phyloP scores from a whole-genome alignment of 2,888 invertebrate genomes.

The Choreutis nemorana region DNA sequence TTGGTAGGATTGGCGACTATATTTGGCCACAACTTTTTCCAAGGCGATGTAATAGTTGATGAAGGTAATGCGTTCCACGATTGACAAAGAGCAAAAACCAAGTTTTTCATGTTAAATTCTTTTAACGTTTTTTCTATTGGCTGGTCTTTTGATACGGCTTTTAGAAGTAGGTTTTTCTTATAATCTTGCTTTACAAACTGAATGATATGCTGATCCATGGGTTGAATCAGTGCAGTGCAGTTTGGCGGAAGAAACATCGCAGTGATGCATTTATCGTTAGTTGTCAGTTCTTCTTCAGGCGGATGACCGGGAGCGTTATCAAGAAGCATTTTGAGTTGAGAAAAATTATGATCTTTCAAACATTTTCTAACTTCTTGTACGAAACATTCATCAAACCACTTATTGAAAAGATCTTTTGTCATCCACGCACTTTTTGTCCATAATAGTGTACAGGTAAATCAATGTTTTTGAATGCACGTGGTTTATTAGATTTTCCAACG shows the following conservation, averaged over 20 bases:
- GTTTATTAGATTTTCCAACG: conserved; percentile 18
- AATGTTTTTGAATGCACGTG: conserved; percentile 16
- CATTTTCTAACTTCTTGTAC: conserved; percentile 7
- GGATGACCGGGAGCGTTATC: conserved; percentile 1
- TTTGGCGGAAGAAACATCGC: conserved; percentile 20
- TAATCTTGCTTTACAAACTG: conserved; percentile 17
- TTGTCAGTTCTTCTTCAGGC: conserved; percentile 13
- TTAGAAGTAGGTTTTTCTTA: conserved; percentile 14
- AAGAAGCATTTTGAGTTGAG: neutral
- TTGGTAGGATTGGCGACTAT: conserved; percentile 15
- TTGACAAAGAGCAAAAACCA: conserved; percentile 4
- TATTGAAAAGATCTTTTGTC: conserved; percentile 18
- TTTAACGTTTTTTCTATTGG: conserved; percentile 13
- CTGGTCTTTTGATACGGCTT: conserved; percentile 12
- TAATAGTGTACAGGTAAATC: conserved; percentile 17
- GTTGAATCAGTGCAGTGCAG: conserved; percentile 20
- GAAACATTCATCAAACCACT: conserved; percentile 18
- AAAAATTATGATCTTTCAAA: neutral
- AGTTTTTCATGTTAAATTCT: conserved; percentile 8
- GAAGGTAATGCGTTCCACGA: conserved; percentile 5
- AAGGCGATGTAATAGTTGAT: conserved; percentile 19
- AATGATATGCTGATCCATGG: conserved; percentile 22
- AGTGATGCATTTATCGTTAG: conserved; percentile 17
- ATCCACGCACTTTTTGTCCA: conserved; percentile 16
- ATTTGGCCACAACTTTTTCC: conserved; percentile 19